Conservation (phyloP, 2,797 vertebrate genomes). For the Anomalospiza imberbis region DNA sequence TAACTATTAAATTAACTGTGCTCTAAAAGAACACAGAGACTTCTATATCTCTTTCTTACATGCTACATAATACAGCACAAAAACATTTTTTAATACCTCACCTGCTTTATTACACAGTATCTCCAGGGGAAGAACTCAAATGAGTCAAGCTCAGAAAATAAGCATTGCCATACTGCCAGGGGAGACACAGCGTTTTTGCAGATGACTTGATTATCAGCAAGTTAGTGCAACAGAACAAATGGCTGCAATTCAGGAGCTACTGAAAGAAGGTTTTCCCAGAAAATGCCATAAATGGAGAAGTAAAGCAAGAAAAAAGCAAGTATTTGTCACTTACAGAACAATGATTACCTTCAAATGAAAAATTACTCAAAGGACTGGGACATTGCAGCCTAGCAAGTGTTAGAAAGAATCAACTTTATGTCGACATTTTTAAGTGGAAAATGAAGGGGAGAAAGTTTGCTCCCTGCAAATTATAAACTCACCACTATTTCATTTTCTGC, state of each 20-base stretch:
- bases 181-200: slow-evolving; percentile 76
- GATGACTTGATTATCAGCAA: slow-evolving; percentile 83
- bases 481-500: neutral
- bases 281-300: slow-evolving; percentile 21
- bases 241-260: slow-evolving; percentile 28
- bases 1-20: neutral
- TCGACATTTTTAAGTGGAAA: slow-evolving; percentile 10
- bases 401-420: slow-evolving; percentile 44
- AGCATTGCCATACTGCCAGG: slow-evolving; percentile 62
- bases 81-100: slow-evolving; percentile 57
- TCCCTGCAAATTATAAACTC: neutral
- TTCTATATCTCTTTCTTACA: neutral
- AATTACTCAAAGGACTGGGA: slow-evolving; percentile 25
- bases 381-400: slow-evolving; percentile 49
- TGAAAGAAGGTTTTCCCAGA: slow-evolving; percentile 41
- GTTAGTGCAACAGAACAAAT: slow-evolving; percentile 77
- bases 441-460: neutral
- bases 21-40: neutral
- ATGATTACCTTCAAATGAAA: slow-evolving; percentile 49
- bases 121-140: slow-evolving; percentile 66
- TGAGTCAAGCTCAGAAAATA: slow-evolving; percentile 72
- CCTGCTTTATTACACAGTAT: slow-evolving; percentile 56
- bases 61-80: neutral
- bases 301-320: neutral
- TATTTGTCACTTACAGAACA: slow-evolving; percentile 49